Evolutionary conservation across 2,888 invertebrate species (phyloP), one percentile per base, ranked within the genome.

Genomic region (Tanypteryx hageni): DNA sequence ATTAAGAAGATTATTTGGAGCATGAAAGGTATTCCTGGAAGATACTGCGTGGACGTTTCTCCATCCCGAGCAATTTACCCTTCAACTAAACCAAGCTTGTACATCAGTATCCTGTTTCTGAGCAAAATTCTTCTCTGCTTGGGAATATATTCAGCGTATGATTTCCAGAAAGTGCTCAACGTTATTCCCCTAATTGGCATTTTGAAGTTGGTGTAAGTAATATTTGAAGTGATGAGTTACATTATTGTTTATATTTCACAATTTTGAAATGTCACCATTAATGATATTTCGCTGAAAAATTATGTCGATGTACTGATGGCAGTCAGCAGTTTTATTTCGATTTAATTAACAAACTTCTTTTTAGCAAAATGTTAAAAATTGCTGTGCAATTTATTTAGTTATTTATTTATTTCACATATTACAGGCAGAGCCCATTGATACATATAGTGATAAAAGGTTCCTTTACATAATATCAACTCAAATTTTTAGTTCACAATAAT

Each of bases 191-290:
- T 93, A 31, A 92, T 92, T 68, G 93, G 92, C 92, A 59, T 93
- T 61, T 92, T 93, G 56, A 93, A 93, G 89, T 82, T 93, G 56
- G 92, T 93, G 93, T 93, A 92, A 93, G 93, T 93, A 92, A 14
- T 59, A n/a, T 82, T 92, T 58, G 16, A 16, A 22, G 56, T 92
- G 13, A 56, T 64, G 14, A n/a, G 16, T 44, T 44, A 44, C 44
- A 44, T 44, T 44, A 44, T n/a, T 57, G 9, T 84, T 7, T 31
- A 22, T 22, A 68, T n/a, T 68, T 68, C n/a, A 16, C 0, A 68
- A 27, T 76, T 27, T 61, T 61, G 59, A 18, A 76, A 44, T 44
- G 0, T 27, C 27, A 10, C 8, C 10, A 76, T 27, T 44, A 44
- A 27, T 2, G 27, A 27, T 76, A 11, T 76, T 22, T 11, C 11